A percentile compares a stretch with the other conserved stretches of the same genome.
phyloP scores from a whole-genome alignment of 1,140 invertebrate species.

The Eriocheir sinensis region DNA sequence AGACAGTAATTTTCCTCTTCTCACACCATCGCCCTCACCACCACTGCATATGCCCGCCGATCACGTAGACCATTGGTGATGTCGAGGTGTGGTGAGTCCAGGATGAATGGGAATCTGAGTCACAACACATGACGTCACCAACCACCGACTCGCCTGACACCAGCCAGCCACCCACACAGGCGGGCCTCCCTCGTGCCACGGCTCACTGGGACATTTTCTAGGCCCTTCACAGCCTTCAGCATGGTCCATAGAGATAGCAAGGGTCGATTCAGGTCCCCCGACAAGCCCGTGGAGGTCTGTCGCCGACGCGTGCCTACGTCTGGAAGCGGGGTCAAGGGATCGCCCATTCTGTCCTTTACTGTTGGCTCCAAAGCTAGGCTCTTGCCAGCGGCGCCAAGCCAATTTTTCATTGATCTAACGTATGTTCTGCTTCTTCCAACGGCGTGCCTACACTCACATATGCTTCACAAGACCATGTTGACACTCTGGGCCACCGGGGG shows the following conservation, averaged over 20 bases:
- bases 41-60: neutral
- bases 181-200: neutral
- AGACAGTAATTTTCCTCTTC: neutral
- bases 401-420: slow-evolving; percentile 58
- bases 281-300: neutral
- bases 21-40: neutral
- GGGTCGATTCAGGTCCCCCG: neutral
- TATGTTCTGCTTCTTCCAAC: neutral
- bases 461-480: neutral
- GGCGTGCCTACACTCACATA: neutral
- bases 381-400: slow-evolving; percentile 66
- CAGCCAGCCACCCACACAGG: slow-evolving; percentile 7
- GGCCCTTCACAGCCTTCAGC: neutral
- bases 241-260: neutral
- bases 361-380: slow-evolving; percentile 60
- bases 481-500: neutral
- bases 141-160: slow-evolving; percentile 48
- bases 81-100: neutral
- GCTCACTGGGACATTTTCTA: neutral
- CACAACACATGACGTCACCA: slow-evolving; percentile 60
- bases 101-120: slow-evolving; percentile 48
- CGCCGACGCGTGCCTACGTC: slow-evolving; percentile 47
- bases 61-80: too few species aligned
- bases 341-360: slow-evolving; percentile 67
- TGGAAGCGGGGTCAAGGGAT: slow-evolving; percentile 60